Base-by-base conservation (phyloP, 2,113 vertebrate species). In the Mionectes macconnelli region DNA sequence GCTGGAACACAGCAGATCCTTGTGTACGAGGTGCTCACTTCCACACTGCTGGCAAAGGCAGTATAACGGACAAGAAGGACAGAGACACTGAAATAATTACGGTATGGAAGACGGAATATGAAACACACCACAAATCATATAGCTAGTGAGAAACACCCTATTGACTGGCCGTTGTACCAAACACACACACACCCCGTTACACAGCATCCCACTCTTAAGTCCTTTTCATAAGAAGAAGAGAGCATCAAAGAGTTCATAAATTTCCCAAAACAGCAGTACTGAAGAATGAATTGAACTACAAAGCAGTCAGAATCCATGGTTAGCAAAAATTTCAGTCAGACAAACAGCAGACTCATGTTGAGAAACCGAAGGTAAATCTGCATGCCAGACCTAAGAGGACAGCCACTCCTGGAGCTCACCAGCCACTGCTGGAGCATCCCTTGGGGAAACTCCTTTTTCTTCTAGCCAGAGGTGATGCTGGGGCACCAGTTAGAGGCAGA, bases 331-430 rank as follows among this genome's bases (percentile, higher is more conserved):
- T 77, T 77, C 50, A 81, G 64, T 87, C 55, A 94, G 83, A 90
- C 56, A 88, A 89, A 93, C 53, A 64, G 63, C 68, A 77, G 50
- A 74, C 27, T 39, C 14, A 62, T 73, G 49, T 56, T 69, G 87
- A 67, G 52, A 84, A 93, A 66, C 63, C 11, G 28, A 84, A 94
- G 92, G 90, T 91, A 91, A 93, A 89, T 87, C 84, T 95, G 94
- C 59, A 77, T 52, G 40, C 80, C 90, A 94, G 94, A 84, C 59
- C 81, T 11, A 40, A 66, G 63, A 66, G 52, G 68, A 66, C n/a
- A 84, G 81, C 8, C 14, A 44, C 53, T 77, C 73, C 55, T 28
- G 59, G 45, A 86, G 77, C 55, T 89, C 55, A 84, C 31, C 50
- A 87, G 73, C 49, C 63, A 37, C 44, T 50, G 28, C 45, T 39